Evolutionary conservation across 1,140 invertebrate species (phyloP), one percentile per base, ranked within the genome.

Genomic region (Cataglyphis hispanica): DNA sequence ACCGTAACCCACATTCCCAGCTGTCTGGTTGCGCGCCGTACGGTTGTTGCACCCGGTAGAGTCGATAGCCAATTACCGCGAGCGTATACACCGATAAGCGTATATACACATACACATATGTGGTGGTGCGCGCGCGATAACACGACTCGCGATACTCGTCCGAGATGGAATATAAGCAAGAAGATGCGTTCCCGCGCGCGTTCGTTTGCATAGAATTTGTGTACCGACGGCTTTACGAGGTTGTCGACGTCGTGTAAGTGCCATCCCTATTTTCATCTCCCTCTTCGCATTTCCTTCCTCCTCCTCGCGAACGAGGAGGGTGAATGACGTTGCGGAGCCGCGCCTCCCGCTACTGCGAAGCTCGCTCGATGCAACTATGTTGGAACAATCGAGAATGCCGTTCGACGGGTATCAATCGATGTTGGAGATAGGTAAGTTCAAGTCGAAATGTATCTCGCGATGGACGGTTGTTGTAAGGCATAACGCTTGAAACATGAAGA

Each of bases 1-100:
- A 84, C 61, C 46, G 19, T 87, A 89, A 61, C 22, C 60, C 31
- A 84, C 67, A 85, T 83, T 87, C 72, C 83, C 56, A 22, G 78
- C 78, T 83, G 78, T 83, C 78, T 75, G 58, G 83, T 50, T 74
- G 37, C 83, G 75, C 74, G 63, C 58, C 40, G 86, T 67, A 64
- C 84, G 88, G 63, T 80, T 85, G 81, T 66, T 75, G 86, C 74
- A 72, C 76, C 76, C 61, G 81, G 75, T 77, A 76, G 77, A 81
- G 61, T 84, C 86, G 86, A 90, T 90, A 86, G 88, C 88, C 89
- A 90, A 90, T 90, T 90, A 90, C 74, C 89, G 58, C 76, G 86
- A 63, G 43, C 78, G 78, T 74, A 83, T 83, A 83, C 77, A 46
- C 67, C 67, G 67, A 72, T 63, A 19, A 19, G 66, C n/a, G 67